phyloP scores from a whole-genome alignment of 2,113 vertebrate species.

The Scomber japonicus region DNA sequence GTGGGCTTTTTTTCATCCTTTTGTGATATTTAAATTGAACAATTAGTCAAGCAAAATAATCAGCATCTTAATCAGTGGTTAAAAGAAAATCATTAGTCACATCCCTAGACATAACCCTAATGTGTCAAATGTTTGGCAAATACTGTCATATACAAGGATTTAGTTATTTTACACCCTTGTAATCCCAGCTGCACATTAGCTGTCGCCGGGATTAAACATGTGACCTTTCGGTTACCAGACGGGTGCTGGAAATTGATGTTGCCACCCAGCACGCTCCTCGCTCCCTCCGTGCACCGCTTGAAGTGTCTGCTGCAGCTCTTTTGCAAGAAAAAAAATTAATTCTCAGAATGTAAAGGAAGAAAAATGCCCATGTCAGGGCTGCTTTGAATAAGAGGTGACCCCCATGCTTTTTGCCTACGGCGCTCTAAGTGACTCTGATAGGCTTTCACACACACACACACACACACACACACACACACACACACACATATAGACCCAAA shows the following conservation, averaged over 20 bases:
- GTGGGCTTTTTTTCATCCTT: background rate
- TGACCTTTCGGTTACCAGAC: constrained; percentile 62
- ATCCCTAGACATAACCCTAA: background rate
- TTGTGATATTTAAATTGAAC: background rate
- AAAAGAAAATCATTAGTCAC: background rate
- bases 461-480: background rate
- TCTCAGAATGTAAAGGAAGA: constrained; percentile 54
- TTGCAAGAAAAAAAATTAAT: constrained; percentile 36
- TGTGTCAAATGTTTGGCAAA: constrained; percentile 12
- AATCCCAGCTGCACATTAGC: constrained; percentile 53
- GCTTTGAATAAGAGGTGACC: constrained; percentile 69
- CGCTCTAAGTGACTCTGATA: constrained; percentile 43
- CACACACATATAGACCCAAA: background rate
- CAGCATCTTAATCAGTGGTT: background rate
- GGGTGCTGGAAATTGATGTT: constrained; percentile 53
- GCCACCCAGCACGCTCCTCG: constrained; percentile 35
- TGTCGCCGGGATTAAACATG: constrained; percentile 59
- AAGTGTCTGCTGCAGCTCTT: constrained; percentile 47
- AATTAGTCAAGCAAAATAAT: background rate
- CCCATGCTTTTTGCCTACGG: constrained; percentile 32
- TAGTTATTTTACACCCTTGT: constrained; percentile 26
- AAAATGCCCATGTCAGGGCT: constrained; percentile 57
- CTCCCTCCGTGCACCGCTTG: constrained; percentile 28
- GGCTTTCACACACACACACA: constrained; percentile 1
- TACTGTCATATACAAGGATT: constrained; percentile 14